Evolutionary conservation across 1,140 invertebrate species (phyloP).

Genomic region (Drosophila arizonae): DNA sequence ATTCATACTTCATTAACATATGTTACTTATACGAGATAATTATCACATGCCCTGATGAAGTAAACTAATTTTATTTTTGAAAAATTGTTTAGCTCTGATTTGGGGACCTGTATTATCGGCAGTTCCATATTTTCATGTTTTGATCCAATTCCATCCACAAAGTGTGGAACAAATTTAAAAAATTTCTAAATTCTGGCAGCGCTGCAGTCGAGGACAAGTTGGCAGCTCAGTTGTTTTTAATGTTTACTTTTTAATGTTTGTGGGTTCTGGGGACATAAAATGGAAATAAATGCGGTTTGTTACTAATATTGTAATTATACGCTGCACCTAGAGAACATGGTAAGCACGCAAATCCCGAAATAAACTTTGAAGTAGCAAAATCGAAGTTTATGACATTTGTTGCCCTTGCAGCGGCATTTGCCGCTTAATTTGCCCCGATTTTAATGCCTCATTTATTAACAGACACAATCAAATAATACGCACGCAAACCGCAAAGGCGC

Average conservation of each 20-base stretch:
- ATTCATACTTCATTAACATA: conserved; percentile 63
- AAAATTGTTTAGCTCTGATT: no score
- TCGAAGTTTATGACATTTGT: conserved; percentile 23
- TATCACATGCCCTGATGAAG: not conserved
- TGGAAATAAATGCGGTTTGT: not conserved
- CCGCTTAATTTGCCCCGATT: conserved; percentile 13
- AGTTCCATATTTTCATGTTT: no score
- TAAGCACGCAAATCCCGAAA: conserved; percentile 8
- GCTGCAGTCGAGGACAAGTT: conserved; percentile 12
- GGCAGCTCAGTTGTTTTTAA: conserved; percentile 18
- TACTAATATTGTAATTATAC: not conserved
- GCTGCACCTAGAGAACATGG: conserved; percentile 11
- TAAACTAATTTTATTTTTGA: not conserved
- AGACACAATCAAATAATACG: conserved; percentile 13
- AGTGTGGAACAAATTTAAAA: not conserved
- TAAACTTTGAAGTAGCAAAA: conserved; percentile 8
- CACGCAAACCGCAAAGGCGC: not conserved
- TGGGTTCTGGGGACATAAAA: conserved; percentile 14
- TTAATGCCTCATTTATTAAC: conserved; percentile 20
- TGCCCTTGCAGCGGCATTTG: not conserved
- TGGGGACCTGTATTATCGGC: no score
- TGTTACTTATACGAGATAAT: not conserved
- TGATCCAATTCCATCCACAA: not conserved
- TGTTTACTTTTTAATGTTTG: conserved; percentile 47
- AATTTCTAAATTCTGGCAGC: conserved; percentile 28